Conservation (phyloP, 2,797 vertebrate species). For the Betta splendens region DNA sequence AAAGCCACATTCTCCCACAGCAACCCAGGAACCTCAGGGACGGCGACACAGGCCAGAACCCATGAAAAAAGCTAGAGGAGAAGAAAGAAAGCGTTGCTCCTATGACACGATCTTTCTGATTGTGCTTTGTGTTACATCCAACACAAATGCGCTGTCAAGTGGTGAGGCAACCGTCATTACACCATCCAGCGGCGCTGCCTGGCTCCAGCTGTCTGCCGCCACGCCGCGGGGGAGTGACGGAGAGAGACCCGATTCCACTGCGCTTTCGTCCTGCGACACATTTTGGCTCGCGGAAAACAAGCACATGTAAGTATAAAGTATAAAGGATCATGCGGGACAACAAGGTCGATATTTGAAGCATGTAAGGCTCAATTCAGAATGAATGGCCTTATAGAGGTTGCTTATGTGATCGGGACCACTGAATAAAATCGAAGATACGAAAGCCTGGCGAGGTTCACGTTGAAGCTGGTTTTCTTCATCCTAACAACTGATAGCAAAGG, state of each 20-base stretch:
- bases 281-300: not conserved
- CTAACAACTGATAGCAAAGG: conserved; percentile 44
- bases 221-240: conserved; percentile 27
- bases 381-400: not conserved
- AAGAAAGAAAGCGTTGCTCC: conserved; percentile 13
- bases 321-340: not conserved
- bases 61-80: conserved; percentile 10
- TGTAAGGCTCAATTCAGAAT: not conserved
- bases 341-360: not conserved
- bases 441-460: not conserved
- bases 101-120: conserved; percentile 30
- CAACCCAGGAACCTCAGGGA: conserved; percentile 39
- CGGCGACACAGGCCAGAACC: conserved; percentile 25
- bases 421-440: not conserved
- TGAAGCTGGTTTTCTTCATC: not conserved
- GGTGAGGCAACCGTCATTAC: conserved; percentile 38
- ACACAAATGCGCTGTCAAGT: conserved; percentile 38
- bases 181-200: conserved; percentile 41
- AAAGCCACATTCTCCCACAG: conserved; percentile 10
- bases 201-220: conserved; percentile 48
- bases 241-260: conserved; percentile 25
- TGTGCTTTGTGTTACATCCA: conserved; percentile 33
- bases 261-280: conserved; percentile 6
- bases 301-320: not conserved
- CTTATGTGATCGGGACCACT: not conserved